Evolutionary conservation across 2,797 vertebrate genomes (phyloP).

Genomic region (Anguilla marmorata): DNA sequence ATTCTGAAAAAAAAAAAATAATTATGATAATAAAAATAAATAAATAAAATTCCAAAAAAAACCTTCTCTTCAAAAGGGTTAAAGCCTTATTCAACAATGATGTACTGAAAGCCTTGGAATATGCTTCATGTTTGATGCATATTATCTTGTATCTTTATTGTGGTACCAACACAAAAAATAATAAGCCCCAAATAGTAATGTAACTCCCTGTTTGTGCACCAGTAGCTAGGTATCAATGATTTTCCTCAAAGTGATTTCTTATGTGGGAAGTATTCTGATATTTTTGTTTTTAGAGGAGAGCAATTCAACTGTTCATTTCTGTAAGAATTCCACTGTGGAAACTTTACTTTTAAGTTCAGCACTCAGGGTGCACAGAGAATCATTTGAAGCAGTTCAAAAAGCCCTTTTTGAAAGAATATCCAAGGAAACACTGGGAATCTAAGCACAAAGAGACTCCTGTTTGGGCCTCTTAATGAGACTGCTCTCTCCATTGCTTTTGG

Average conservation of each 20-base stretch:
- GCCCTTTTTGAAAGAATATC: constrained; percentile 40
- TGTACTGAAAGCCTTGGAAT: background rate
- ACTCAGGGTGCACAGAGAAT: constrained; percentile 53
- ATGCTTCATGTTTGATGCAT: background rate
- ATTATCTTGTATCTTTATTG: background rate
- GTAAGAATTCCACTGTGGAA: constrained; percentile 50
- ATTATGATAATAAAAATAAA: too few species aligned
- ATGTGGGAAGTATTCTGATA: background rate
- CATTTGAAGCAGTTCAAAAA: constrained; percentile 54
- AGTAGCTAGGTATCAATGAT: background rate
- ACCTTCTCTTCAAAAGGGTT: too few species aligned
- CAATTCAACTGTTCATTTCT: constrained; percentile 31
- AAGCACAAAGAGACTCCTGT: constrained; percentile 54
- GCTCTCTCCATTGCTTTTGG: constrained; percentile 32
- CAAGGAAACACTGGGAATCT: constrained; percentile 49
- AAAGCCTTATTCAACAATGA: background rate
- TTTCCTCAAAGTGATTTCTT: background rate
- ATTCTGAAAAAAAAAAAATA: too few species aligned
- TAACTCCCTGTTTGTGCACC: background rate
- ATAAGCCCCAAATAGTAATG: background rate
- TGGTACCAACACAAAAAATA: background rate
- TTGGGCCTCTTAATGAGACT: constrained; percentile 55
- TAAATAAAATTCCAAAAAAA: background rate
- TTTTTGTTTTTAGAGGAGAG: background rate
- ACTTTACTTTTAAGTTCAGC: constrained; percentile 53